A percentile compares a stretch with the other conserved stretches of the same genome.
Evolutionary conservation across 2,113 vertebrate species (phyloP).

Genomic region (Eolophus roseicapilla): DNA sequence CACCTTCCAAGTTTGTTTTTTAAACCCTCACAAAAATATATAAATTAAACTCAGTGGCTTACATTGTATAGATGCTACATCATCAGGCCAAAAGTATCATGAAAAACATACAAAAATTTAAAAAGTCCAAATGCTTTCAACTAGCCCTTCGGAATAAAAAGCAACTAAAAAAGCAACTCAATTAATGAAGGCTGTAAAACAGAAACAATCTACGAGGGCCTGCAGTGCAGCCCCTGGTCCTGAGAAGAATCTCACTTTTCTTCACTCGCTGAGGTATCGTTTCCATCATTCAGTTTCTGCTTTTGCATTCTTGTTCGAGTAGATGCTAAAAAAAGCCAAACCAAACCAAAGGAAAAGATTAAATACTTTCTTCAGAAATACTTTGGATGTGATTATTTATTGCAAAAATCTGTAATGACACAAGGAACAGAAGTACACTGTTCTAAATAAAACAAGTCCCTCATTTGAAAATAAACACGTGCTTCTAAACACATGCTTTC

Average conservation of each 20-base stretch:
- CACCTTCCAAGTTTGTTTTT: slow-evolving; percentile 44
- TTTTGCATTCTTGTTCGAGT: slow-evolving; percentile 94
- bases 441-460: neutral
- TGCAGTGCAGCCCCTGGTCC: neutral
- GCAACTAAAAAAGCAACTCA: slow-evolving; percentile 58
- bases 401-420: neutral
- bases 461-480: neutral
- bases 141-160: slow-evolving; percentile 39
- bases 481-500: neutral
- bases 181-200: neutral
- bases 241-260: slow-evolving; percentile 71
- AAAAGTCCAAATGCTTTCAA: slow-evolving; percentile 39
- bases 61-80: slow-evolving; percentile 65
- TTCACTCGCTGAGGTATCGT: slow-evolving; percentile 79
- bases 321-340: slow-evolving; percentile 76
- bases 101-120: neutral
- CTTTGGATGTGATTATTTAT: neutral
- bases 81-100: slow-evolving; percentile 62
- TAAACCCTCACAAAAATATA: slow-evolving; percentile 68
- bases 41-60: slow-evolving; percentile 79
- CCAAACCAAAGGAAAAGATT: neutral
- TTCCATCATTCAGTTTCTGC: slow-evolving; percentile 90
- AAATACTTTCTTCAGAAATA: neutral
- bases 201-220: neutral
- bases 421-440: neutral